Evolutionary conservation across 2,113 vertebrate genomes (phyloP).

Genomic region (Cavia aperea): DNA sequence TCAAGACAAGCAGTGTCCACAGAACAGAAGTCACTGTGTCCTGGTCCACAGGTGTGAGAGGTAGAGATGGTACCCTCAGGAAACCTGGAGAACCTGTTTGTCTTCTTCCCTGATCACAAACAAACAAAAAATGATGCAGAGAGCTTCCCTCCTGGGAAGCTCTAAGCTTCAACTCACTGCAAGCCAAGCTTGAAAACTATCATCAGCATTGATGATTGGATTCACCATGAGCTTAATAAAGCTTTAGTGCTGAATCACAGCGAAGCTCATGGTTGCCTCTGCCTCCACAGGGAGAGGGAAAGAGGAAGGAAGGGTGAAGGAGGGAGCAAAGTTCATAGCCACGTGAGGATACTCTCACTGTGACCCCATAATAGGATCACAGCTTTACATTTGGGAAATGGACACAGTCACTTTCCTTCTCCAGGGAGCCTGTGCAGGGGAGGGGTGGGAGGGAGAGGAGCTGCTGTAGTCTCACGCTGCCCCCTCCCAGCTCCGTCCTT

Average conservation of each 20-base stretch:
- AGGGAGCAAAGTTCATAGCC: neutral
- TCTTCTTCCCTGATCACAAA: neutral
- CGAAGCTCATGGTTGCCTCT: neutral
- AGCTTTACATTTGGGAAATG: neutral
- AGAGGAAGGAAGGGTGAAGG: neutral
- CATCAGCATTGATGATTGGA: neutral
- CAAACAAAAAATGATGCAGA: neutral
- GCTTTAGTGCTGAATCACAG: neutral
- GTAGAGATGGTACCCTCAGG: neutral
- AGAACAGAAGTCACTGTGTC: neutral
- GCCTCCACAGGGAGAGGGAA: neutral
- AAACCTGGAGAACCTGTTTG: neutral
- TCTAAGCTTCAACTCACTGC: neutral
- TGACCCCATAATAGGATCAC: neutral
- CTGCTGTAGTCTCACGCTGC: neutral
- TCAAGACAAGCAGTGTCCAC: neutral
- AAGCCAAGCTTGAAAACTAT: neutral
- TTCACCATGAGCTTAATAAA: neutral
- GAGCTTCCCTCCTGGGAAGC: neutral
- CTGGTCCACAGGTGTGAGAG: neutral
- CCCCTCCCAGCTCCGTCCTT: neutral
- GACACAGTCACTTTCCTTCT: neutral
- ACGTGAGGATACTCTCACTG: neutral
- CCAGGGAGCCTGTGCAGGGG: neutral
- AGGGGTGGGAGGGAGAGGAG: no score